These are phyloP conservation scores for Neotoxoptera formosana DNA, from an alignment of 1,140 invertebrate species.

Conservation along the genomic window DNA sequence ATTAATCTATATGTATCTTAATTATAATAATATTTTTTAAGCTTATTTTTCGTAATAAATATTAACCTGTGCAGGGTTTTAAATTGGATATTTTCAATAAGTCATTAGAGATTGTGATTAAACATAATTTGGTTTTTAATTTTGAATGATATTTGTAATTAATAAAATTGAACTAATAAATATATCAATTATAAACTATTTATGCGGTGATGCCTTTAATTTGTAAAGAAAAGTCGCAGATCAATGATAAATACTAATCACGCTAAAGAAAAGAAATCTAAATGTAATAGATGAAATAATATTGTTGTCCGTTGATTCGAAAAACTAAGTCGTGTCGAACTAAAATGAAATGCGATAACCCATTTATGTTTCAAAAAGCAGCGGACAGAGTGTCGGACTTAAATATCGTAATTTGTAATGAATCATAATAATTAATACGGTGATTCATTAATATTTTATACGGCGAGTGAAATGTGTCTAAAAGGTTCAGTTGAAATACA, in stretches of 20 bases:
- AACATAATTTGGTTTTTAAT: background rate
- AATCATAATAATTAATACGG: background rate
- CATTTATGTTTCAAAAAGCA: background rate
- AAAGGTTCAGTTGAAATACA: background rate
- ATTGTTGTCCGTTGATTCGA: background rate
- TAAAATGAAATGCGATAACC: background rate
- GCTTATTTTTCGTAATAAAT: background rate
- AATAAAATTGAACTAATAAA: background rate
- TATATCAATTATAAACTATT: background rate
- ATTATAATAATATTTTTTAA: too few relatives aligned
- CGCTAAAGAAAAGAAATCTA: too few relatives aligned
- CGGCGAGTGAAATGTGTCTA: background rate
- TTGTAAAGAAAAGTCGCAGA: background rate
- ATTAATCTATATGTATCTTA: too few relatives aligned
- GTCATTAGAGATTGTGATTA: background rate
- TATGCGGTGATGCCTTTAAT: background rate
- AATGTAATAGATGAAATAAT: background rate
- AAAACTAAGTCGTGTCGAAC: background rate
- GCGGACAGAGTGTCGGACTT: background rate
- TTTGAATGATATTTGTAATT: background rate
- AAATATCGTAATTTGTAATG: background rate
- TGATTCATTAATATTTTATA: background rate
- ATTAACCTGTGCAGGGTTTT: background rate
- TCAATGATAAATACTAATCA: too few relatives aligned
- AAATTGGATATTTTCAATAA: background rate